Conservation (phyloP, 1,140 invertebrate genomes). For the Schlechtendalia chinensis region DNA sequence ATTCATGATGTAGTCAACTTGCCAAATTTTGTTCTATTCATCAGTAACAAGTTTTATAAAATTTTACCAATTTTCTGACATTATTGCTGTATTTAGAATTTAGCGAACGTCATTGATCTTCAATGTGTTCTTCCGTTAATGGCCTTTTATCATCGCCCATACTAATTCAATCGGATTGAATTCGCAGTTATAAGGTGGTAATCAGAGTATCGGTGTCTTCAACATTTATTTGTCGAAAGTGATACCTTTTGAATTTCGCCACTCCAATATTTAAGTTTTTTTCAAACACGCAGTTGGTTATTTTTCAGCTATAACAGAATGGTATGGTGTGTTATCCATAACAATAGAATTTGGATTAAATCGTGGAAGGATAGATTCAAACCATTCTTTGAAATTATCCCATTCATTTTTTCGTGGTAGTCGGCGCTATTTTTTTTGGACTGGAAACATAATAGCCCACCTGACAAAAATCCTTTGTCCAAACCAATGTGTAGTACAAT, state of each 20-base stretch:
- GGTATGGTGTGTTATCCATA: not conserved
- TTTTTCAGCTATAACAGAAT: not conserved
- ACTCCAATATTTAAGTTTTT: not conserved
- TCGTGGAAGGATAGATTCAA: too few relatives aligned
- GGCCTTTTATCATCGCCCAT: conserved; percentile 55
- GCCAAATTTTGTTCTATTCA: not conserved
- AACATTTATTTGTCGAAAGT: conserved; percentile 51
- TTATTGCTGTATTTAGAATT: too few relatives aligned
- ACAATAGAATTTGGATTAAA: not conserved
- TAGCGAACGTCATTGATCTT: not conserved
- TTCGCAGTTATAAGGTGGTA: conserved; percentile 56
- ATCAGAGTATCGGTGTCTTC: conserved; percentile 53
- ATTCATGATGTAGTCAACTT: conserved; percentile 7
- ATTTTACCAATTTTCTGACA: too few relatives aligned
- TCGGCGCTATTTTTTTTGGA: too few relatives aligned
- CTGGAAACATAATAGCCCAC: too few relatives aligned
- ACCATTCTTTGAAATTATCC: too few relatives aligned
- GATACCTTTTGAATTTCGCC: not conserved
- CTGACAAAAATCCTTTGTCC: too few relatives aligned
- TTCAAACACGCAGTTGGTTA: not conserved
- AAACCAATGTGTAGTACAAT: too few relatives aligned
- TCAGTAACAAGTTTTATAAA: too few relatives aligned
- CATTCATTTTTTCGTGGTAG: too few relatives aligned
- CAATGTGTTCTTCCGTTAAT: conserved; percentile 52
- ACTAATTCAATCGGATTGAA: conserved; percentile 56